Evolutionary conservation across 30 jellyfish, hydroid and myxozoan genomes (phyloP), one percentile per base, ranked within the genome.

Genomic region (Aurelia sp.): DNA sequence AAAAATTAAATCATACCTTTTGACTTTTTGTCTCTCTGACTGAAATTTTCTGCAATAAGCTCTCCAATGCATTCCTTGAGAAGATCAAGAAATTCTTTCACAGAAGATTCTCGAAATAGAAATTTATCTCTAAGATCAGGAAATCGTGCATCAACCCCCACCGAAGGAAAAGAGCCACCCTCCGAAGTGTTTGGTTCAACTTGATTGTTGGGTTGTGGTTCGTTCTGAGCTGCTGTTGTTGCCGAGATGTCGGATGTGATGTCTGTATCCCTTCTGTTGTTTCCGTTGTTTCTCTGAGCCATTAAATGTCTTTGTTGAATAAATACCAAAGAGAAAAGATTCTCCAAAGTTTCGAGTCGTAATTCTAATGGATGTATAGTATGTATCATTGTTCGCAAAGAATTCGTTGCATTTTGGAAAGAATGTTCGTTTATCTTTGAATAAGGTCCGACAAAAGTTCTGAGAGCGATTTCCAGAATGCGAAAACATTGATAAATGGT

Each of bases 281-380:
- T 35, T 53, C 71, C 66, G 55, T 16, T 10, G 9, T 35, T 35
- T 53, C 78, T 73, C 3, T 65, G 22, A 60, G 57, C 82, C 31
- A 79, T 52, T 10, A 78, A 70, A 73, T 91, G 91, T 41, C 78
- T 78, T 52, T 82, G 63, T 40, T 90, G 90, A 10, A 86, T 70
- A 61, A 91, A 91, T 51, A 91, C 65, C 71, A 91, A 75, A 17
- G 98, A 86, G 65, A 91, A 91, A 23, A 91, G 83, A 61, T 91
- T 83, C 66, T 91, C 98, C 76, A 91, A 85, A 37, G 86, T 65
- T 62, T 85, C 98, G 11, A 91, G 74, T 12, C 94, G 93, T n/a
- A 57, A 75, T 13, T 65, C 22, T 22, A 81, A 47, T 16, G 98
- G 93, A 22, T 72, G 76, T n/a, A 91, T 80, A 20, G 66, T 67